Percentiles rank a stretch among this genome's conserved stretches.
Conservation (phyloP, 2,113 vertebrate genomes). For the Pandion haliaetus region DNA sequence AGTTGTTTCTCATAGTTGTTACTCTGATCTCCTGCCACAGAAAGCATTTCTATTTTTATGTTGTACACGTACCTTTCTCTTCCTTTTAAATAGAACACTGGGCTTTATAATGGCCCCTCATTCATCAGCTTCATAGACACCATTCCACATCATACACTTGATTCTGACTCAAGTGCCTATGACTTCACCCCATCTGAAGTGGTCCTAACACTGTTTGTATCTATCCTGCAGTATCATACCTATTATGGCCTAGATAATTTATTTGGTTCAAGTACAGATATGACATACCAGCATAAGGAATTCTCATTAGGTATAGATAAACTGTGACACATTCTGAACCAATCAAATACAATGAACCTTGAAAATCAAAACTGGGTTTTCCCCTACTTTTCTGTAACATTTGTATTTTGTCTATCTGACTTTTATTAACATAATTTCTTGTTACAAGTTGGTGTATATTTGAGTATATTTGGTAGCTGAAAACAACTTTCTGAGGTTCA, state of each 20-base stretch:
- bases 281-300: conserved; percentile 4
- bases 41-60: not conserved
- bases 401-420: not conserved
- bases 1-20: not conserved
- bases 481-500: not conserved
- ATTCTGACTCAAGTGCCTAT: conserved; percentile 15
- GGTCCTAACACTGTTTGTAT: not conserved
- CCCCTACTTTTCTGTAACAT: not conserved
- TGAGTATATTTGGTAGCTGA: not conserved
- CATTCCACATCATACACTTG: not conserved
- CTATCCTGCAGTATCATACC: not conserved
- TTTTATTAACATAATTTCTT: not conserved
- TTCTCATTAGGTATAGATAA: not conserved
- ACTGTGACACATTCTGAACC: not conserved
- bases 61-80: not conserved
- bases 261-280: not conserved
- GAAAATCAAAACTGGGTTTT: not conserved
- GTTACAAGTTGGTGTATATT: not conserved
- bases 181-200: conserved; percentile 21
- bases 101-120: not conserved
- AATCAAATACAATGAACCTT: not conserved
- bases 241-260: not conserved
- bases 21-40: not conserved
- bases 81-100: not conserved
- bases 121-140: not conserved